A percentile compares a stretch with the other conserved stretches of the same genome.
Evolutionary conservation across 2,797 vertebrate species (phyloP).

Genomic region (Botia almorhae): DNA sequence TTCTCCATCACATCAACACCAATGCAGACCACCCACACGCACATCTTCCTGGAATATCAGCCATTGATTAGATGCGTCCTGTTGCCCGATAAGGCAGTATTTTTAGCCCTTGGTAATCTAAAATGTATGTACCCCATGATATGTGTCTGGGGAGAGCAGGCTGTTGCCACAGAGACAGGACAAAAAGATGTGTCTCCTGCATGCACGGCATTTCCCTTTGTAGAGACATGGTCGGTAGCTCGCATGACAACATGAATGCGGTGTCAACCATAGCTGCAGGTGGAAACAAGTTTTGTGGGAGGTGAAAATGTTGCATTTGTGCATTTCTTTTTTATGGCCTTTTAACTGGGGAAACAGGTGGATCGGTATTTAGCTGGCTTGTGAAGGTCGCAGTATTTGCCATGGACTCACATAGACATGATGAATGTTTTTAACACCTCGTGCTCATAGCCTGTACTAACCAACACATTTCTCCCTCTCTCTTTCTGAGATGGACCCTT

Average conservation of each 20-base stretch:
- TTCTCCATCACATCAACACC: constrained; percentile 15
- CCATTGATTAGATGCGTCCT: constrained; percentile 55
- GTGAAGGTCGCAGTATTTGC: not conserved
- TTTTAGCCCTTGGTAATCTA: constrained; percentile 63
- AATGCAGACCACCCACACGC: constrained; percentile 27
- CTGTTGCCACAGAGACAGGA: constrained; percentile 62
- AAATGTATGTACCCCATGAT: constrained; percentile 56
- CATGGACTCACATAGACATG: constrained; percentile 1
- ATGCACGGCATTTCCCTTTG: constrained; percentile 41
- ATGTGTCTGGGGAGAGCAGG: constrained; percentile 53
- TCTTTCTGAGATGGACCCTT: constrained; percentile 41
- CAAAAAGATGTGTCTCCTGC: constrained; percentile 50
- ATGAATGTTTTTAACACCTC: constrained; percentile 39
- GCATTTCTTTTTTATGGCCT: not conserved
- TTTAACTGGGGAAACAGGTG: constrained; percentile 9
- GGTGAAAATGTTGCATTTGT: constrained; percentile 9
- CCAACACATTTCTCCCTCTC: constrained; percentile 1
- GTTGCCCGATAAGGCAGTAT: constrained; percentile 58
- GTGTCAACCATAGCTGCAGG: not conserved
- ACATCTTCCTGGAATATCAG: constrained; percentile 57
- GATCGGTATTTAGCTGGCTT: not conserved
- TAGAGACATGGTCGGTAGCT: not conserved
- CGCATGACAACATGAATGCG: constrained; percentile 9
- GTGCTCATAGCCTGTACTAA: constrained; percentile 6
- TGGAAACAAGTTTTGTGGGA: constrained; percentile 10